Evolutionary conservation across 2,888 invertebrate species (phyloP).

Genomic region (Cephus spinipes): DNA sequence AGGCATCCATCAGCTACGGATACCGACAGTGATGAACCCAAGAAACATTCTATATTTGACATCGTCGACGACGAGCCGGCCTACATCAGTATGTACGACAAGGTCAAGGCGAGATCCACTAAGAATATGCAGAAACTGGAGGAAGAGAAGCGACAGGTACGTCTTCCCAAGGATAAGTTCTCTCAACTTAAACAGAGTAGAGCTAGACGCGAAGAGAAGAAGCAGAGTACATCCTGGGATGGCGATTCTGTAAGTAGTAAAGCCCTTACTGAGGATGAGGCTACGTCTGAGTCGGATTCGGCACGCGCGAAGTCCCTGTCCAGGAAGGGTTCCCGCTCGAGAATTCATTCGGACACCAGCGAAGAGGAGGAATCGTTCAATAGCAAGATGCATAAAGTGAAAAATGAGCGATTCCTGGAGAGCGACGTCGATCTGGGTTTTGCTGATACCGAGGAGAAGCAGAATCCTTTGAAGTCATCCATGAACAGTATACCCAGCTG

Average conservation of each 20-base stretch:
- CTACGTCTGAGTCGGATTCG: slow-evolving; percentile 66
- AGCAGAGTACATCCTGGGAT: slow-evolving; percentile 88
- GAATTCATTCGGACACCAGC: slow-evolving; percentile 84
- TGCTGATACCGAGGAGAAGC: slow-evolving; percentile 64
- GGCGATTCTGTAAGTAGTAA: slow-evolving; percentile 78
- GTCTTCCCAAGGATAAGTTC: slow-evolving; percentile 85
- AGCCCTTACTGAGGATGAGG: slow-evolving; percentile 63
- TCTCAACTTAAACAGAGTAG: slow-evolving; percentile 88
- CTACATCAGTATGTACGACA: slow-evolving; percentile 98
- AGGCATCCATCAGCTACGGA: slow-evolving; percentile 62
- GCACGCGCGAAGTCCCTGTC: slow-evolving; percentile 70
- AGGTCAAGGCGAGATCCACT: slow-evolving; percentile 93
- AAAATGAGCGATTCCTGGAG: slow-evolving; percentile 74
- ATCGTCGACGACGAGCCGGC: slow-evolving; percentile 90
- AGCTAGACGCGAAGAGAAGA: slow-evolving; percentile 89
- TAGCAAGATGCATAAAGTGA: slow-evolving; percentile 70
- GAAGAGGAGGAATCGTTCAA: slow-evolving; percentile 75
- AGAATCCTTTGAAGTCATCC: slow-evolving; percentile 50
- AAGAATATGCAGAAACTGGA: slow-evolving; percentile 94
- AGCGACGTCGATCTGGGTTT: slow-evolving; percentile 70
- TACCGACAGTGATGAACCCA: slow-evolving; percentile 84
- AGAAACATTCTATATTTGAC: slow-evolving; percentile 92
- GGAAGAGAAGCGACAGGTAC: slow-evolving; percentile 86
- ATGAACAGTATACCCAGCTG: slow-evolving; percentile 46
- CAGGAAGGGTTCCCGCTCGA: slow-evolving; percentile 77